phyloP scores from a whole-genome alignment of 2,113 vertebrate species.

The Stomatorhinus ivindoensis region DNA sequence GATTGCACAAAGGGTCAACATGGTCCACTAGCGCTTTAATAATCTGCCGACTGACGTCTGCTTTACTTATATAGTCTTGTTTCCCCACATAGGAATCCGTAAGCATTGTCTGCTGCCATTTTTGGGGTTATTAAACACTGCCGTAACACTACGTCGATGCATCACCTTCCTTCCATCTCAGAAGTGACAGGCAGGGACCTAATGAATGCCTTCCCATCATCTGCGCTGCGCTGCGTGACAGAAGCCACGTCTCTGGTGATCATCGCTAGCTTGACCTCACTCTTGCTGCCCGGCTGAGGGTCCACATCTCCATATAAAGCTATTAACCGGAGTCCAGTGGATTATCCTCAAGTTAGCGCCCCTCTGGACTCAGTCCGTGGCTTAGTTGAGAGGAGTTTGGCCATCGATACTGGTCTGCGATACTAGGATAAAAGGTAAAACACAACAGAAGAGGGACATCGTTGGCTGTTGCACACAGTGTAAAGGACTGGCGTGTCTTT shows the following conservation, averaged over 20 bases:
- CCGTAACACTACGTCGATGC: not conserved
- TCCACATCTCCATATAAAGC: not conserved
- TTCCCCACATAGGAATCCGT: not conserved
- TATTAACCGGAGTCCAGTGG: not conserved
- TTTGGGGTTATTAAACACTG: not conserved
- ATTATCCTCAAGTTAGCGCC: not conserved
- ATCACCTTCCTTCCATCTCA: not conserved
- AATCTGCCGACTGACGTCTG: not conserved
- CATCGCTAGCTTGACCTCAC: not conserved
- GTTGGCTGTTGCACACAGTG: rapidly evolving
- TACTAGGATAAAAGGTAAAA: not conserved
- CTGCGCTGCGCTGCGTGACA: not conserved
- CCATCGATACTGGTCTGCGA: not conserved
- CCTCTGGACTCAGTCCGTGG: not conserved
- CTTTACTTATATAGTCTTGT: not conserved
- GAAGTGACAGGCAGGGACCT: not conserved
- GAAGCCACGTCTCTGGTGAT: not conserved
- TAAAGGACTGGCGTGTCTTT: not conserved
- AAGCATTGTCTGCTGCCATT: not conserved
- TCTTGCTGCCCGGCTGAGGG: not conserved
- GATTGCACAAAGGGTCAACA: not conserved
- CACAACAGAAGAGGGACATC: not conserved
- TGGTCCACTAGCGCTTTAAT: not conserved
- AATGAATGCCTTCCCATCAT: not conserved
- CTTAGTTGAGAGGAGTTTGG: not conserved